Evolutionary conservation across 2,888 invertebrate genomes (phyloP), one percentile per base, ranked within the genome.

Genomic region (Doris montereyensis): DNA sequence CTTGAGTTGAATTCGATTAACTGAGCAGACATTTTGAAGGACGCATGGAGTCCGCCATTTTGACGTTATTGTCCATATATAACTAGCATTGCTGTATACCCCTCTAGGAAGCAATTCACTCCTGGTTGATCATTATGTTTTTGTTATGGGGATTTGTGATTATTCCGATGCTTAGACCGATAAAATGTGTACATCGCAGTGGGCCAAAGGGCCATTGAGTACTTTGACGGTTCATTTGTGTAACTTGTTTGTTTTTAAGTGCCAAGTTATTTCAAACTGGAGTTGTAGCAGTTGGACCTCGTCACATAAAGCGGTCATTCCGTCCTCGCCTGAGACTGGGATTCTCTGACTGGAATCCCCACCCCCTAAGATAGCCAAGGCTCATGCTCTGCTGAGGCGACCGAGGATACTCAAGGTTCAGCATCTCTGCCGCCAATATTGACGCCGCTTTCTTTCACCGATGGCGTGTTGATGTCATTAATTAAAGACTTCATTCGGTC

Each of bases 81-180:
- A 62, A 68, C 67, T 74, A 79, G 85, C 86, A 88, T 88, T 83
- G 83, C 80, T 73, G 70, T 71, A n/a, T 79, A 87, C 85, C 89
- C 89, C 89, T 88, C 87, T 89, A 85, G 86, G 82, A 83, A 81
- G 83, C 83, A 88, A 88, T 89, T 86, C 84, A 81, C 83, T 85
- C 85, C 84, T 87, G 88, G 88, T 88, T 87, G 89, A 87, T 89
- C 89, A 89, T 89, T 88, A 89, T 89, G 89, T 86, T 88, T 89
- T 89, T 89, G 89, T 89, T 87, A 87, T 86, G 84, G 84, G 85
- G 85, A 86, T 87, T 87, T 85, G 79, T 76, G 41, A 79, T 70
- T 62, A 75, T 79, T 79, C 75, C 78, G 72, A 35, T 79, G 71
- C 76, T 76, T 71, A 70, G 71, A 79, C 76, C 79, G 76, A 76